Evolutionary conservation across 2,113 vertebrate genomes (phyloP), one percentile per base, ranked within the genome.

Genomic region (Microcebus murinus): DNA sequence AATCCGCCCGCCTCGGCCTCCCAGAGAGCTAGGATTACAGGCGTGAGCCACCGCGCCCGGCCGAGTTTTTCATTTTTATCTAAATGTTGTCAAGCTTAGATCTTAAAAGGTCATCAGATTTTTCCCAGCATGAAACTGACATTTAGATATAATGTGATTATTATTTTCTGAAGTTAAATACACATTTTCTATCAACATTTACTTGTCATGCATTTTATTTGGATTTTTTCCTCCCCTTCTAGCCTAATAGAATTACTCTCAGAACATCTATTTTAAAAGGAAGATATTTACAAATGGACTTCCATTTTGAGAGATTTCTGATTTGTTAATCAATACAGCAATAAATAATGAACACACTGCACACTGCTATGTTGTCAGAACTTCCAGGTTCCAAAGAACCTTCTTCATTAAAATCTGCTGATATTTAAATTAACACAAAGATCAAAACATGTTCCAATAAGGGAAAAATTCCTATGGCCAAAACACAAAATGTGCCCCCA

Each of bases 131-230:
- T 80, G 34, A 96, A 90, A 57, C 31, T 90, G 50, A 83, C 34
- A 89, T 92, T 86, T 95, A 48, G n/a, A 52, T 79, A 63, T 61
- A 94, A 93, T 36, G 11, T 34, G 57, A 85, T 94, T 83, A 76
- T 55, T 70, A 68, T 89, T 94, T 80, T 94, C 65, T 86, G 36
- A 94, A 89, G 65, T 93, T 86, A 87, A 96, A 86, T 81, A 29
- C 61, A 45, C 25, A 48, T 63, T 82, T 89, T 91, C 82, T 95
- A 48, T 34, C 34, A 84, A 52, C 42, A 48, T 87, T 90, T 87
- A 52, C 20, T 90, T 90, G 29, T 90, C 55, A 90, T 79, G 87
- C 36, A 84, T 84, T 93, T 34, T 59, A 29, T 61, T 59, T 77
- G 29, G 6, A 82, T 71, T 77, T 87, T 90, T 94, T 83, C 45